phyloP scores from a whole-genome alignment of 2,888 invertebrate species.

The Drosophila subquinaria region DNA sequence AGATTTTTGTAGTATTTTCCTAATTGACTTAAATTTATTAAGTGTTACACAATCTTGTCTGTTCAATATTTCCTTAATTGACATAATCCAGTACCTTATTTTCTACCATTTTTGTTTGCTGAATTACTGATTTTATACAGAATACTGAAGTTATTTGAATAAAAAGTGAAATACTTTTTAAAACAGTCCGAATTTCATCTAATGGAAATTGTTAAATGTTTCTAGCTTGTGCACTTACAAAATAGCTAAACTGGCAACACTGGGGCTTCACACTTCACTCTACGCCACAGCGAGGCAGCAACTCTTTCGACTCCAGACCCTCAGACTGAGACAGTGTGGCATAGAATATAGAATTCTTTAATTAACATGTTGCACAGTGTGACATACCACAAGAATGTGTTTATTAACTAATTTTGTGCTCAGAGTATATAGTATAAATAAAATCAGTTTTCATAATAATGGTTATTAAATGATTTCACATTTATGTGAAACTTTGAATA shows the following conservation, averaged over 20 bases:
- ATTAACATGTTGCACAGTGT: constrained; percentile 54
- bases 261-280: constrained; percentile 7
- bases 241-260: not conserved
- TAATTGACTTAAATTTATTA: too few species aligned
- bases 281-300: constrained; percentile 2
- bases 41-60: too few species aligned
- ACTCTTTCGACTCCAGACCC: constrained; percentile 28
- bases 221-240: not conserved
- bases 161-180: not conserved
- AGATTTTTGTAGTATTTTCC: too few species aligned
- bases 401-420: constrained; percentile 10
- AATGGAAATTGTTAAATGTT: not conserved
- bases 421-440: not conserved
- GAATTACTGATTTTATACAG: too few species aligned
- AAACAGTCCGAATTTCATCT: not conserved
- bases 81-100: too few species aligned
- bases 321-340: constrained; percentile 11
- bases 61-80: too few species aligned
- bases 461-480: not conserved
- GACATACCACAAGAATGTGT: constrained; percentile 10
- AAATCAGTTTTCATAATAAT: not conserved
- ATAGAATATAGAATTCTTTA: constrained; percentile 30
- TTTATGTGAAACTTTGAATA: not conserved
- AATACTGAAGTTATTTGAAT: not conserved
- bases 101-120: too few species aligned